Base-by-base conservation (phyloP, 2,888 invertebrate species). In the Cyrtodaria siliqua region DNA sequence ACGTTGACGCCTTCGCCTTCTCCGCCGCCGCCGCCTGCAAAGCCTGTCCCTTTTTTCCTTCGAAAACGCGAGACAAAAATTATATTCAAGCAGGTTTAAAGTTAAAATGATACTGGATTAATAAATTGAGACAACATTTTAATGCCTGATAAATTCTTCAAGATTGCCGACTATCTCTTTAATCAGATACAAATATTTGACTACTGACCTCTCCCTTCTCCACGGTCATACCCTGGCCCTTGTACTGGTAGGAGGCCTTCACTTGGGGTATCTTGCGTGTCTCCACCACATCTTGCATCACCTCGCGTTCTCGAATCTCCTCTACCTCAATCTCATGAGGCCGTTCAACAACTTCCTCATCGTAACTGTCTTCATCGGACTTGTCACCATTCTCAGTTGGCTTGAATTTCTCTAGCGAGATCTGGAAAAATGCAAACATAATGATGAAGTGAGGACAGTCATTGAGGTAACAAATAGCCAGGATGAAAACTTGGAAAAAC, bases 261-360 rank as follows among this genome's bases (percentile, higher is more conserved):
- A 96, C 97, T 94, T 98, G 98, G 0, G 97, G 97, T 20, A 98
- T 95, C 83, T 96, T 95, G 82, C 97, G 94, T 87, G 97, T 97
- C 93, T 98, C 98, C 0, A 96, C 95, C 0, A 97, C 96, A n/a
- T 96, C 97, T 76, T 95, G 95, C 83, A 97, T 96, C 89, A 98
- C 97, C 14, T 97, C 94, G 52, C 96, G 94, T 92, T 98, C 97
- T 23, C 82, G 71, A 6, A 96, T 95, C 91, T 97, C 97, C 88
- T 98, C 98, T 87, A 97, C 98, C 96, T 97, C 97, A 16, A 97
- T 96, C 88, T 98, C 98, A 57, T 97, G 96, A 8, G 98, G 97
- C 12, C 98, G 96, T 77, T 97, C 95, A 0, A 96, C 94, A 1
- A 89, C 84, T 95, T 95, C 95, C 91, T 96, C 96, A 84, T 96